These are phyloP conservation scores for Daktulosphaira vitifoliae DNA, from an alignment of 1,140 invertebrate genomes.

Conservation along the genomic window DNA sequence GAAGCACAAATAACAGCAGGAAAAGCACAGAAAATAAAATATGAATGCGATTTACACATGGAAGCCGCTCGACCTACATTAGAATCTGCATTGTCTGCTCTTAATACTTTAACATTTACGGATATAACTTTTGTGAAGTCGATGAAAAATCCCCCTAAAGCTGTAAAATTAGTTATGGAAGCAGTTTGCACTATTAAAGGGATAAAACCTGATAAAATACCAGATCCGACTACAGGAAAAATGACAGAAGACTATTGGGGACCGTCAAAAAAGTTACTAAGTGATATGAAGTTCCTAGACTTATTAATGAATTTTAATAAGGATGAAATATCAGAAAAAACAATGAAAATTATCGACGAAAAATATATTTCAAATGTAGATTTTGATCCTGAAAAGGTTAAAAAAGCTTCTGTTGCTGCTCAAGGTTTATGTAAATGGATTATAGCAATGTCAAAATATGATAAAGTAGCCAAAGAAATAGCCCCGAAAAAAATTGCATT, in stretches of 20 bases:
- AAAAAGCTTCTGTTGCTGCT: conserved; percentile 84
- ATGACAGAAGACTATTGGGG: conserved; percentile 89
- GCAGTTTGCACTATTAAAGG: conserved; percentile 87
- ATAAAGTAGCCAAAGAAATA: conserved; percentile 87
- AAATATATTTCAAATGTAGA: conserved; percentile 80
- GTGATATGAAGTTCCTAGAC: conserved; percentile 86
- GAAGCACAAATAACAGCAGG: conserved; percentile 88
- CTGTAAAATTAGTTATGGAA: conserved; percentile 86
- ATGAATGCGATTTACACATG: conserved; percentile 93
- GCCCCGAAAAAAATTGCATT: conserved; percentile 83
- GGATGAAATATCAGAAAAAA: conserved; percentile 69
- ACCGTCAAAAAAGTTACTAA: conserved; percentile 79
- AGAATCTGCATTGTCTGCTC: conserved; percentile 76
- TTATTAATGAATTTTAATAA: conserved; percentile 83
- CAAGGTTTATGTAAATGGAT: conserved; percentile 91
- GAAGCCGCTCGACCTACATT: conserved; percentile 92
- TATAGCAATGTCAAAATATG: conserved; percentile 85
- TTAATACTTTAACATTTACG: conserved; percentile 85
- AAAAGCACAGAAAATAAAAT: conserved; percentile 90
- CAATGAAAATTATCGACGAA: conserved; percentile 81
- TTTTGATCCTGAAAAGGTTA: conserved; percentile 82
- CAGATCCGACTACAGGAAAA: conserved; percentile 58
- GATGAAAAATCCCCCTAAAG: conserved; percentile 95
- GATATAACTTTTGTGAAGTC: conserved; percentile 92
- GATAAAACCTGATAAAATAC: conserved; percentile 78